Base-by-base conservation (phyloP, 2,113 vertebrate species). In the Montifringilla adamsi region DNA sequence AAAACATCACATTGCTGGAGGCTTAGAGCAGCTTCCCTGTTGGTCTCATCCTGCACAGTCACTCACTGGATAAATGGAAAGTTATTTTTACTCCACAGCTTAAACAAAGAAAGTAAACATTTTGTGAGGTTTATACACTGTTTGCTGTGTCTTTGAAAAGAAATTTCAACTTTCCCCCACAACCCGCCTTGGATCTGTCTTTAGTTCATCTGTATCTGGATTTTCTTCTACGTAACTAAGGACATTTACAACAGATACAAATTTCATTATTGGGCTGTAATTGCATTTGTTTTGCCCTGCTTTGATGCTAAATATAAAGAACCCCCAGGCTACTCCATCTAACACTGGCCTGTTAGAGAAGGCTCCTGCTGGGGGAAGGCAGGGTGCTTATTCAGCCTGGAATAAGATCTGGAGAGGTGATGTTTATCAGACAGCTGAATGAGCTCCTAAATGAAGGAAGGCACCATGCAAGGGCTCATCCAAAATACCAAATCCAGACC, bases 291-390 rank as follows among this genome's bases (percentile, higher is more conserved):
- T 96, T 94, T 96, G 39, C 67, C 69, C 33, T 52, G 33, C 93
- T 97, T 97, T 97, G 94, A 96, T 95, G 96, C 79, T 90, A 89
- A 93, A 93, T 76, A 84, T 64, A 93, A 87, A 91, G 72, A 90
- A 35, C 66, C 94, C 81, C 7, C 39, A 72, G 94, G 95, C 92
- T 88, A 67, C 41, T 84, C 89, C 56, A 84, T 91, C 78, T 86
- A 66, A 22, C 46, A n/a, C 12, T 49, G 0, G 10, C 37, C 31
- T 92, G 56, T 49, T 83, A 73, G 39, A 5, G 2, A 56, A 75
- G 59, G n/a, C 15, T 79, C 47, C 39, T 60, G 78, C 44, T 82
- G 58, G 76, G 44, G 67, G 52, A 95, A 89, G 62, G 35, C 69
- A 78, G 76, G 47, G 80, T 50, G 35, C 56, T 75, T 41, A 28